These are phyloP conservation scores for Metallyticus violacea DNA, from an alignment of 2,888 invertebrate species.

Conservation along the genomic window DNA sequence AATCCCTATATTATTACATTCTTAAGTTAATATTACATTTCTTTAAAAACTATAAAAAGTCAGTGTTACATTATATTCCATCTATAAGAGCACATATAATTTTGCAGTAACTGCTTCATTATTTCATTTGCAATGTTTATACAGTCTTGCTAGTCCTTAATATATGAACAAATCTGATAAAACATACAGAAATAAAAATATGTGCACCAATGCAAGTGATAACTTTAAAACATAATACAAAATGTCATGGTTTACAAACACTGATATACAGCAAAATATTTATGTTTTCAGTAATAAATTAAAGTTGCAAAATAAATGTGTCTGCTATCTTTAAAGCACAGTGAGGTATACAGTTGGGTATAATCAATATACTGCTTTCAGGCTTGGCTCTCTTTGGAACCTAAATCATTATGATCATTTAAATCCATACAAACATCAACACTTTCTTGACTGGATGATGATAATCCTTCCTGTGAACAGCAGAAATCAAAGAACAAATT, in stretches of 20 bases:
- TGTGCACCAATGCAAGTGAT: not conserved
- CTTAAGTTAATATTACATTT: not conserved
- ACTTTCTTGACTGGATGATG: not conserved
- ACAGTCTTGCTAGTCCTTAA: not conserved
- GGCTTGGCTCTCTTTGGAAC: not conserved
- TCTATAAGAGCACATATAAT: not conserved
- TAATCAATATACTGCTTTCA: not conserved
- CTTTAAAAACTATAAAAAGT: not conserved
- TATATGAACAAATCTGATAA: not conserved
- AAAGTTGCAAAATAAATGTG: not conserved
- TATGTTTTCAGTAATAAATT: not conserved
- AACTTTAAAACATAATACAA: not conserved
- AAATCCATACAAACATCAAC: not conserved
- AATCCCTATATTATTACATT: not conserved
- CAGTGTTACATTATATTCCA: not conserved
- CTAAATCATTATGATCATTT: not conserved
- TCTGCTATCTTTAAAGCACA: not conserved
- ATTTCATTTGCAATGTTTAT: not conserved
- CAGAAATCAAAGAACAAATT: not conserved
- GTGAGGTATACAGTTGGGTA: not conserved
- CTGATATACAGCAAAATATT: not conserved
- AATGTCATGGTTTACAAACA: not conserved
- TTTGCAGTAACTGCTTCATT: not conserved
- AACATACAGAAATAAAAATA: not conserved
- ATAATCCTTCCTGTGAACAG: not conserved